Conservation (phyloP, 2,113 vertebrate genomes). For the crab-eating macaque (Macaca fascicularis) region T2T-MFA8v1.1 NC_088376.1:172622501-172623000, state of each 20-base stretch:
- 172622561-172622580: background rate
- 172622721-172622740: background rate
- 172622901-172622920: background rate
- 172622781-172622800: background rate
- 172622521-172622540: background rate
- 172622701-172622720: background rate
- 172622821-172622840: background rate
- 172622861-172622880: background rate
- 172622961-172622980: background rate
- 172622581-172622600: background rate
- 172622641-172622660: background rate
- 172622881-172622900: background rate
- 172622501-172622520: background rate
- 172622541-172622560: background rate
- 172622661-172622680: background rate
- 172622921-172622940: background rate
- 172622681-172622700: background rate
- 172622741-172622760: background rate
- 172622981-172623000: background rate
- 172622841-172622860: background rate
- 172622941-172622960: background rate
- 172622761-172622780: background rate
- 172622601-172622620: background rate
- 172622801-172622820: background rate
- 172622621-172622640: background rate